These are phyloP conservation scores for Lacanobia wlatinum DNA, from an alignment of 2,888 invertebrate genomes.

Conservation along the genomic window DNA sequence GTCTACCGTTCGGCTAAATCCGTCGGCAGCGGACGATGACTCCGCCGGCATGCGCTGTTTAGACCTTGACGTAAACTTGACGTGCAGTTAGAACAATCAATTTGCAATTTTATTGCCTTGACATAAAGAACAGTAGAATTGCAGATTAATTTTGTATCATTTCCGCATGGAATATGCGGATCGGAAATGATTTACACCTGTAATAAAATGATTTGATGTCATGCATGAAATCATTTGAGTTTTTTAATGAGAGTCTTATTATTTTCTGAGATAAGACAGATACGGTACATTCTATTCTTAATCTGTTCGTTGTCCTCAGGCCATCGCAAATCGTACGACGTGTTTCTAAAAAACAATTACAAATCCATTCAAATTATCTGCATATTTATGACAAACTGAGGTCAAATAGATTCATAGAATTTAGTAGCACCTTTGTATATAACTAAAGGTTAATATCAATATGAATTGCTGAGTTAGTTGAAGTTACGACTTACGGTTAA, in stretches of 20 bases:
- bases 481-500: constrained; percentile 4
- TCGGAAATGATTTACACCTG: constrained; percentile 63
- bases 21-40: constrained; percentile 88
- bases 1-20: constrained; percentile 86
- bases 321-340: constrained; percentile 2
- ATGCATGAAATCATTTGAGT: constrained; percentile 30
- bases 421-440: constrained; percentile 16
- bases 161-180: constrained; percentile 54
- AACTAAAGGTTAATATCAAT: constrained; percentile 11
- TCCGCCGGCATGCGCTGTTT: constrained; percentile 83
- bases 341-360: constrained; percentile 13
- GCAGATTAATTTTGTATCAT: constrained; percentile 42
- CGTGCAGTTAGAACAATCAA: constrained; percentile 71
- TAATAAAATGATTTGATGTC: constrained; percentile 44
- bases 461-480: constrained; percentile 11
- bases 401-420: constrained; percentile 17
- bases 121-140: constrained; percentile 54
- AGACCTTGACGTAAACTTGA: constrained; percentile 82
- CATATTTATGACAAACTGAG: constrained; percentile 1
- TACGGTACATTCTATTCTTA: constrained; percentile 24
- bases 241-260: constrained; percentile 12
- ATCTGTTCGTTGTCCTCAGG: neutral
- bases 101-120: constrained; percentile 70
- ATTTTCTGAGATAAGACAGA: constrained; percentile 10
- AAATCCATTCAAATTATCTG: constrained; percentile 25